Conservation (phyloP, 2,888 invertebrate species). For the Leptarthrus brevirostris region DNA sequence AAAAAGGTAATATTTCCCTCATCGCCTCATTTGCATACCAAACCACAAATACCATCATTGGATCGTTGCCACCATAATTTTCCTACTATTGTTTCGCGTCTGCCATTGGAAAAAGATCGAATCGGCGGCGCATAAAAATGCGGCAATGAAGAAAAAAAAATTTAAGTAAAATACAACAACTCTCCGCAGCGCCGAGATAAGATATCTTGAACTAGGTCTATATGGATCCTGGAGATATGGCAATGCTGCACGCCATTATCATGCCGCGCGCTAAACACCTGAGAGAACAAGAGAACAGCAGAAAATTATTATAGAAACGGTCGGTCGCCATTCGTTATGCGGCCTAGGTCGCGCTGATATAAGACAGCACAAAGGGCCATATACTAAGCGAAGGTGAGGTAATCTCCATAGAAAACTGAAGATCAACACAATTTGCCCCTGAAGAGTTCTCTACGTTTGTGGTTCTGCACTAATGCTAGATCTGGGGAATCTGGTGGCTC, state of each 20-base stretch:
- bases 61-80: neutral
- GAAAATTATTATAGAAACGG: neutral
- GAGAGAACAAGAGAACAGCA: neutral
- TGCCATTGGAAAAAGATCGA: neutral
- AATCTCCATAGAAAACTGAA: constrained; percentile 1
- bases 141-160: no score
- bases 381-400: neutral
- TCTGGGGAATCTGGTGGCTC: no score
- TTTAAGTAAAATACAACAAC: no score
- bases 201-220: neutral
- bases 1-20: neutral
- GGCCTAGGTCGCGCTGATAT: neutral
- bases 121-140: no score
- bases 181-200: neutral
- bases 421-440: neutral
- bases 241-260: neutral
- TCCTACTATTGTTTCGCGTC: neutral
- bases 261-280: neutral
- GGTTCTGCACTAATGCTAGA: no score
- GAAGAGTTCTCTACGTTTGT: neutral
- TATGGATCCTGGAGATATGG: neutral
- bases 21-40: neutral
- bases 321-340: constrained; percentile 1
- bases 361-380: constrained; percentile 2
- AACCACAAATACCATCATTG: constrained; percentile 3